Conservation (phyloP, 1,140 invertebrate genomes). For the Zaprionus tsacasi region DNA sequence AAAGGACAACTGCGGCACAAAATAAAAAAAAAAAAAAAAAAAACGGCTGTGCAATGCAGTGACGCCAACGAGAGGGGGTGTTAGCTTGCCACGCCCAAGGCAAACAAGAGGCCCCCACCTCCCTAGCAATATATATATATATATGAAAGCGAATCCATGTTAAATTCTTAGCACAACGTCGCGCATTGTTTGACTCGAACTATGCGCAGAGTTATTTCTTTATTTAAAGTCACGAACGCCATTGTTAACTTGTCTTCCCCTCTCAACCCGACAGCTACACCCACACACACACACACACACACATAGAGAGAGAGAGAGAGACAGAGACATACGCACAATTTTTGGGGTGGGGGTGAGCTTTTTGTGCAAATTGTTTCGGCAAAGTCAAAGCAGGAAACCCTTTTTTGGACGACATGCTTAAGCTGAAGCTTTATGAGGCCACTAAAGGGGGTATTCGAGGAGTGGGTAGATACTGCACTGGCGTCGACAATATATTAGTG, state of each 20-base stretch:
- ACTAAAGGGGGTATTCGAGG: conserved; percentile 45
- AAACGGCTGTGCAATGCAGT: conserved; percentile 1
- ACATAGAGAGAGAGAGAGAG: background rate
- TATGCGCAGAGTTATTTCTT: conserved; percentile 78
- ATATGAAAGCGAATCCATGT: conserved; percentile 55
- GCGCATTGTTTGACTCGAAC: conserved; percentile 76
- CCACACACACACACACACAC: background rate
- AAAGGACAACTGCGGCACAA: conserved; percentile 34
- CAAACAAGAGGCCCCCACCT: background rate
- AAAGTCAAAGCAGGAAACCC: conserved; percentile 73
- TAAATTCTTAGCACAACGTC: conserved; percentile 69
- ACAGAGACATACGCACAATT: conserved; percentile 58
- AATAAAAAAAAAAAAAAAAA: background rate
- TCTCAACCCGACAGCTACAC: background rate
- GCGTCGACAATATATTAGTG: conserved; percentile 61
- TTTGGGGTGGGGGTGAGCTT: conserved; percentile 30
- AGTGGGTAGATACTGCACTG: conserved; percentile 1
- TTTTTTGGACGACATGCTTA: conserved; percentile 75
- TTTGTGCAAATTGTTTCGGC: conserved; percentile 66
- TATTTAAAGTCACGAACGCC: conserved; percentile 73
- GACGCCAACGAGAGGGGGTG: background rate
- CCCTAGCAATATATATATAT: conserved; percentile 1
- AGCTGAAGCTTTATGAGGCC: conserved; percentile 76
- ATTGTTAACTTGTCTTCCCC: conserved; percentile 51
- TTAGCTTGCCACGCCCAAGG: conserved; percentile 29